Conservation (phyloP, 2,888 invertebrate species). For the Eupithecia vulgata region DNA sequence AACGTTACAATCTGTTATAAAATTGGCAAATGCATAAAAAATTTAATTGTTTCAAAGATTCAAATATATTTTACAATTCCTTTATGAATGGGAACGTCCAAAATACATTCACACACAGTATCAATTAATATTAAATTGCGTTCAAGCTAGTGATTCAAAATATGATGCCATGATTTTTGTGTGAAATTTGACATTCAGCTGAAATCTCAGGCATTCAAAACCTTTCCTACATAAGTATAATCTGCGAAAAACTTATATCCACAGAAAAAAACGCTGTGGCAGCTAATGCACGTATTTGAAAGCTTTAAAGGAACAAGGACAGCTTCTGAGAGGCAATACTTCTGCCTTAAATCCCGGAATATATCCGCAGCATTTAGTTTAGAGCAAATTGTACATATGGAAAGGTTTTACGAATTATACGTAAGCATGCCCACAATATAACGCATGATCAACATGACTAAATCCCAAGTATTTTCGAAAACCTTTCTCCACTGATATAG, state of each 20-base stretch:
- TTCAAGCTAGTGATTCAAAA: conserved; percentile 49
- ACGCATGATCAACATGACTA: neutral
- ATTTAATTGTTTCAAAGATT: neutral
- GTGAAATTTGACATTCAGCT: neutral
- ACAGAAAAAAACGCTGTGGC: neutral
- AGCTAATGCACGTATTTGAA: neutral
- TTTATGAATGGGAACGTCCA: conserved; percentile 31
- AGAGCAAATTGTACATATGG: neutral
- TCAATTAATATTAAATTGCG: conserved; percentile 49
- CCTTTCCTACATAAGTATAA: neutral
- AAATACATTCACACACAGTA: conserved; percentile 45
- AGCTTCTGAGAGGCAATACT: neutral
- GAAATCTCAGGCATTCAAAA: neutral
- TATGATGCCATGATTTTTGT: neutral
- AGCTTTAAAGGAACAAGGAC: neutral
- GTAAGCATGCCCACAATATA: neutral
- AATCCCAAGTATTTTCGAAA: neutral
- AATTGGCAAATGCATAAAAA: neutral
- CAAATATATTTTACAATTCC: neutral
- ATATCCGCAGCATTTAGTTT: neutral
- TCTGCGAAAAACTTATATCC: neutral
- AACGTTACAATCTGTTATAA: neutral
- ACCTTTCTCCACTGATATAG: neutral
- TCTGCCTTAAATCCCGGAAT: neutral
- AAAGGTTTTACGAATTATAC: neutral